Base-by-base conservation (phyloP, 2,888 invertebrate species). In the Octonoba sinensis region DNA sequence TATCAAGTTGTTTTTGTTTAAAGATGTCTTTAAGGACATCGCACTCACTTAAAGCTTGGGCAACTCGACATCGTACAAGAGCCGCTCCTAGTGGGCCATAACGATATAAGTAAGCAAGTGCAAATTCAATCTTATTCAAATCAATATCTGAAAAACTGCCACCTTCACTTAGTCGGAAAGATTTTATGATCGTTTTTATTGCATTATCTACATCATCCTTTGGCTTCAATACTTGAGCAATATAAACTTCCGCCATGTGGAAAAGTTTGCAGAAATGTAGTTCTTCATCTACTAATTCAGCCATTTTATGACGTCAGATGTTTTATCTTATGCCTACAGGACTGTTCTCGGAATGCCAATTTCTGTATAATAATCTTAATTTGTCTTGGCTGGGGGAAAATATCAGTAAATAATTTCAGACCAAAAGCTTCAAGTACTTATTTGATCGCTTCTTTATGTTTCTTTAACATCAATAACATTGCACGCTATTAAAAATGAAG, bases 1-100 rank as follows among this genome's bases (percentile, higher is more conserved):
- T 20, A 22, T 57, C 44, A 18, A 69, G 22, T 13, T 46, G 16
- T 12, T 12, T 3, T 18, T 46, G 11, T 6, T 64, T 44, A 6
- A 64, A 18, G 20, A 8, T 18, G 2, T 6, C 3, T 46, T 44
- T 12, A 20, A 64, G 47, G 47, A 18, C 46, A 16, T 13, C 6
- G n/a, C 46, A 64, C 3, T 44, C 20, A 13, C 20, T 18, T 36
- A 56, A 3, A 8, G 56, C 51, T 27, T 51, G n/a, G 1, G 18
- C 3, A 24, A 56, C 56, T 24, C 36, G 27, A 12, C 13, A 0
- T 12, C 56, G 27, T 12, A 16, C 22, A 22, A 69, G 18, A 8
- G 56, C 69, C 18, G 69, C 57, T 1, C 56, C 56, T 13, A 20
- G 56, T 12, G 24, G 20, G 20, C 22, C 69, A 69, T 69, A 69